phyloP scores from a whole-genome alignment of 2,113 vertebrate species.

The Microtus ochrogaster region DNA sequence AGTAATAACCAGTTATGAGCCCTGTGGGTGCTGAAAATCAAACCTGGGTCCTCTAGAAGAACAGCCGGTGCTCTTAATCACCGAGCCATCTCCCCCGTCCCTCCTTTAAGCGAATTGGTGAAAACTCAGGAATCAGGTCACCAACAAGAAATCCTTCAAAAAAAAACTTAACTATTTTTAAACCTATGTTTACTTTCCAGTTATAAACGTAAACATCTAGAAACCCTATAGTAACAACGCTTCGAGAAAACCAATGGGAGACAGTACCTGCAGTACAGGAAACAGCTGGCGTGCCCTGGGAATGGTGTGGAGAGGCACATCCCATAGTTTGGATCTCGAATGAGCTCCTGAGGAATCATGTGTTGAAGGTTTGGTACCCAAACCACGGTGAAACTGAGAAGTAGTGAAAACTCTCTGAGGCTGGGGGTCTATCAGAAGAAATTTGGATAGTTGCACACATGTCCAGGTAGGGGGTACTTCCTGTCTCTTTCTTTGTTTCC shows the following conservation, averaged over 20 bases:
- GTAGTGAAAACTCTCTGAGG: background rate
- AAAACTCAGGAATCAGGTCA: background rate
- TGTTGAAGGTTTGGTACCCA: background rate
- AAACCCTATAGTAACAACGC: background rate
- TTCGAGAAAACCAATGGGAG: background rate
- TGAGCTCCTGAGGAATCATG: background rate
- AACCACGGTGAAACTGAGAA: background rate
- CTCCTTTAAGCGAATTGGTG: background rate
- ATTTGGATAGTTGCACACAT: background rate
- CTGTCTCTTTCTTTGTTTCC: background rate
- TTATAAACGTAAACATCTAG: background rate
- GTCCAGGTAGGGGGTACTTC: background rate
- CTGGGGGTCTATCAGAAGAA: background rate
- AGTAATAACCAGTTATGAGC: background rate
- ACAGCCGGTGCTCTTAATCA: background rate
- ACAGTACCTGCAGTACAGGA: background rate
- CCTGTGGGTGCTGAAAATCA: background rate
- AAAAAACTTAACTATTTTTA: background rate
- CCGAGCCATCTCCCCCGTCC: background rate
- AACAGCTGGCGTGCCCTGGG: background rate
- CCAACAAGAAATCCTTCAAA: background rate
- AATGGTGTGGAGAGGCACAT: background rate
- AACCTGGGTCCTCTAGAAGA: background rate
- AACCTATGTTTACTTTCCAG: background rate
- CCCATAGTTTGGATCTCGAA: background rate